A percentile compares a stretch with the other conserved stretches of the same genome.
Conservation (phyloP, 1,140 invertebrate species). For the Neodiprion virginianus region DNA sequence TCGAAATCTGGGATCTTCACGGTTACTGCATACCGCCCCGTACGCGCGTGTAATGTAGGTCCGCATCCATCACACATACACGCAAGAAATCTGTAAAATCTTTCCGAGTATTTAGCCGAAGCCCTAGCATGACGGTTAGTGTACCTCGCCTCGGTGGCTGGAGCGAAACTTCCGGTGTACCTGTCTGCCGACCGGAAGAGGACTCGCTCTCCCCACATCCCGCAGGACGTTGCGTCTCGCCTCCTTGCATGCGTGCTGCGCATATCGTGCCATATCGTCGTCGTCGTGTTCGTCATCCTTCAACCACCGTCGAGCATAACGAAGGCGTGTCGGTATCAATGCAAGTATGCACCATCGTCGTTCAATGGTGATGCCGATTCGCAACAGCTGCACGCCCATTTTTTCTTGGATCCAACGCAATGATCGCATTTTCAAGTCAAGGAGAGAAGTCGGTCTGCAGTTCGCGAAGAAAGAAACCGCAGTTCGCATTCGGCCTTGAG, state of each 20-base stretch:
- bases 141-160: slow-evolving; percentile 25
- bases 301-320: too few relatives aligned
- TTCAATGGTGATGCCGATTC: too few relatives aligned
- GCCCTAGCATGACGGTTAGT: slow-evolving; percentile 31
- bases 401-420: too few relatives aligned
- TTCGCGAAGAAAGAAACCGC: too few relatives aligned
- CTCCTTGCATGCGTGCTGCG: slow-evolving; percentile 6
- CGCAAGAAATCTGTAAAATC: slow-evolving; percentile 32
- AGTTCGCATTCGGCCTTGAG: too few relatives aligned
- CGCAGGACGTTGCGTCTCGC: slow-evolving; percentile 9
- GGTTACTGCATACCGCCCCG: slow-evolving; percentile 20
- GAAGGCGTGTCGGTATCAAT: too few relatives aligned
- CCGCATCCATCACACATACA: not conserved
- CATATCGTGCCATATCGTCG: not conserved
- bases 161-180: slow-evolving; percentile 38
- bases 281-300: too few relatives aligned
- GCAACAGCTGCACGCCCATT: too few relatives aligned
- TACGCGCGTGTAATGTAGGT: not conserved
- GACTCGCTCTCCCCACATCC: slow-evolving; percentile 14
- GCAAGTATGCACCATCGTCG: too few relatives aligned
- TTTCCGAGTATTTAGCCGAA: slow-evolving; percentile 31
- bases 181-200: slow-evolving; percentile 42
- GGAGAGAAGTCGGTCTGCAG: too few relatives aligned
- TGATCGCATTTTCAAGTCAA: too few relatives aligned
- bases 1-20: slow-evolving; percentile 46